A percentile compares a stretch with the other conserved stretches of the same genome.
phyloP scores from a whole-genome alignment of 2,797 vertebrate species.

The Acanthis flammea region DNA sequence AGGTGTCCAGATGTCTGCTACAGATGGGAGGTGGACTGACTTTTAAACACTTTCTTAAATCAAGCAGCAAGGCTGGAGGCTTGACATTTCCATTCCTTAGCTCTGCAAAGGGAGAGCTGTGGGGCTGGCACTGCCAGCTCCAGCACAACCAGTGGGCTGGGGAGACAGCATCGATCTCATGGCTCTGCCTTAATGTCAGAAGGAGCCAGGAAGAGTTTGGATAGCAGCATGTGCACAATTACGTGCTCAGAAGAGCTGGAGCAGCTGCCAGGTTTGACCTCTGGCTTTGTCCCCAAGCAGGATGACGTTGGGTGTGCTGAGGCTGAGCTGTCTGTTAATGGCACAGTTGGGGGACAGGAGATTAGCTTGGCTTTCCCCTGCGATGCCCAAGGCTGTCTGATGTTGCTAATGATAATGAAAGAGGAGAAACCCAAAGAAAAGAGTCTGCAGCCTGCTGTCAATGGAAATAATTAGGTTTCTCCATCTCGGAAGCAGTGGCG shows the following conservation, averaged over 20 bases:
- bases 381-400: background rate
- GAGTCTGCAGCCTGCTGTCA: background rate
- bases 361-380: background rate
- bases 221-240: background rate
- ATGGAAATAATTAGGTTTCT: background rate
- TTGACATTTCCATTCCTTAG: slow-evolving; percentile 12
- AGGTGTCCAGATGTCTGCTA: background rate
- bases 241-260: background rate
- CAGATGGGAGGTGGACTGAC: background rate
- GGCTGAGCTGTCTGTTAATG: background rate
- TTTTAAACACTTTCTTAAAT: background rate
- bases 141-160: background rate
- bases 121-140: background rate
- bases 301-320: background rate
- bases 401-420: background rate
- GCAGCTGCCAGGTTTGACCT: slow-evolving; percentile 36
- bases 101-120: background rate
- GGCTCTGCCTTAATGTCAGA: slow-evolving; percentile 11
- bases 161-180: background rate
- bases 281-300: background rate
- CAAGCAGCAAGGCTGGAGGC: background rate
- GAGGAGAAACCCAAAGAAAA: background rate
- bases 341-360: background rate
- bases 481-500: rapidly evolving
- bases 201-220: background rate